phyloP scores from a whole-genome alignment of 2,113 vertebrate genomes.

The Neodon shergylaensis region DNA sequence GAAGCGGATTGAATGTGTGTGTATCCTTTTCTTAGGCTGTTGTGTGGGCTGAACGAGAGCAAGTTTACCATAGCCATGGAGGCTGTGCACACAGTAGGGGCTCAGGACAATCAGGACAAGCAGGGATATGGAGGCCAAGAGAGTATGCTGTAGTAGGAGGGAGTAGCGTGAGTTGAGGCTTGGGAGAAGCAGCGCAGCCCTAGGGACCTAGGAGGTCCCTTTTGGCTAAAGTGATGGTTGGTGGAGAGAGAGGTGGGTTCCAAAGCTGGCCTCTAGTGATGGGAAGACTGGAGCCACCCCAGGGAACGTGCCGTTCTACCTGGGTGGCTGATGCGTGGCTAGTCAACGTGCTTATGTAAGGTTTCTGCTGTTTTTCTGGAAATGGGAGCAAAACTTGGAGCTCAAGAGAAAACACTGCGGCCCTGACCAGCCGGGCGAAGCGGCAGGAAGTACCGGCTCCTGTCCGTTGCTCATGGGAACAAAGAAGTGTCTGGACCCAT shows the following conservation, averaged over 20 bases:
- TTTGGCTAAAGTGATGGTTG: rapidly evolving
- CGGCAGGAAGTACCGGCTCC: slow-evolving; percentile 32
- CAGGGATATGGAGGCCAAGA: neutral
- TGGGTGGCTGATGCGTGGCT: slow-evolving; percentile 5
- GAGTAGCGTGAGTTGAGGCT: rapidly evolving
- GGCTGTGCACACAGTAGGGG: slow-evolving; percentile 29
- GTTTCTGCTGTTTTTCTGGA: slow-evolving; percentile 57
- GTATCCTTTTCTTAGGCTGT: neutral
- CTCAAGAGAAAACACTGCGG: slow-evolving; percentile 55
- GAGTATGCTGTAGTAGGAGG: rapidly evolving
- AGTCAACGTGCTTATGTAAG: slow-evolving; percentile 72
- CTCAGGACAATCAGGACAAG: slow-evolving; percentile 26
- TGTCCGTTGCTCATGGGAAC: neutral
- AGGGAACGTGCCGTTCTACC: neutral
- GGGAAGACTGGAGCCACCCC: neutral
- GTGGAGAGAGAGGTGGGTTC: neutral
- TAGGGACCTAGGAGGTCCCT: neutral
- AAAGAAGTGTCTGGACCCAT: slow-evolving; percentile 38
- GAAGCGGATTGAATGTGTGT: neutral
- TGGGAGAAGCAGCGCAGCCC: neutral
- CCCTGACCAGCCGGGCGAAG: slow-evolving; percentile 52
- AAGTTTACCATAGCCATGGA: neutral
- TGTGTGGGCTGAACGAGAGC: neutral
- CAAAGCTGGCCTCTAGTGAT: neutral
- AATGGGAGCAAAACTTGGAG: slow-evolving; percentile 47